Percentiles rank a stretch among this genome's conserved stretches.
These are phyloP conservation scores for Trissolcus japonicus DNA, from an alignment of 2,888 invertebrate species.

Conservation along the genomic window DNA sequence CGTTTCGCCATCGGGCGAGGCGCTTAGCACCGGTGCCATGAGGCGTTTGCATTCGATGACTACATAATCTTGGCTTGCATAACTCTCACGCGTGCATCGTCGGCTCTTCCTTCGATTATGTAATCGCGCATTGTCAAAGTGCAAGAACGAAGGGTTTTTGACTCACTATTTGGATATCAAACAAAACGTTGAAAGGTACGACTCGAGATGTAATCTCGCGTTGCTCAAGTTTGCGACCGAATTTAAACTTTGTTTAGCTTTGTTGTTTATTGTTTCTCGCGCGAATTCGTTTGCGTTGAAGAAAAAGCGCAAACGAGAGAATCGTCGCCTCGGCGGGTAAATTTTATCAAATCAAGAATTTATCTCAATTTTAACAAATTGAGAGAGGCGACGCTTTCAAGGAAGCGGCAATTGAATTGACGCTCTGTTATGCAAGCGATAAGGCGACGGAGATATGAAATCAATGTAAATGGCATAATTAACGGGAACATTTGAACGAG, in stretches of 20 bases:
- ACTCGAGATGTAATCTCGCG: constrained; percentile 21
- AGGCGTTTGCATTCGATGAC: constrained; percentile 31
- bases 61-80: constrained; percentile 24
- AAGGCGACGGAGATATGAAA: constrained; percentile 14
- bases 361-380: no score
- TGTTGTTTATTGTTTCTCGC: constrained; percentile 23
- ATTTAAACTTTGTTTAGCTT: constrained; percentile 21
- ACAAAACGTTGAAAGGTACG: constrained; percentile 19
- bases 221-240: constrained; percentile 20
- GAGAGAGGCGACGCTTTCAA: constrained; percentile 8
- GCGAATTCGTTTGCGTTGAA: constrained; percentile 10
- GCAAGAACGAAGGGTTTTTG: constrained; percentile 19
- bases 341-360: no score
- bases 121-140: constrained; percentile 26
- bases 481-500: constrained; percentile 36
- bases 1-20: constrained; percentile 36
- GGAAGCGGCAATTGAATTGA: constrained; percentile 21
- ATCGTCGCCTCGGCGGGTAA: constrained; percentile 11
- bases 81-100: constrained; percentile 13
- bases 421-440: constrained; percentile 9
- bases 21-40: constrained; percentile 25
- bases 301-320: constrained; percentile 8
- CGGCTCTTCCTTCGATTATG: constrained; percentile 35
- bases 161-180: constrained; percentile 30
- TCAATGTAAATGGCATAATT: constrained; percentile 44